Percentiles rank a stretch among this genome's conserved stretches.
phyloP scores from a whole-genome alignment of 2,113 vertebrate species.

The Pristiophorus japonicus region DNA sequence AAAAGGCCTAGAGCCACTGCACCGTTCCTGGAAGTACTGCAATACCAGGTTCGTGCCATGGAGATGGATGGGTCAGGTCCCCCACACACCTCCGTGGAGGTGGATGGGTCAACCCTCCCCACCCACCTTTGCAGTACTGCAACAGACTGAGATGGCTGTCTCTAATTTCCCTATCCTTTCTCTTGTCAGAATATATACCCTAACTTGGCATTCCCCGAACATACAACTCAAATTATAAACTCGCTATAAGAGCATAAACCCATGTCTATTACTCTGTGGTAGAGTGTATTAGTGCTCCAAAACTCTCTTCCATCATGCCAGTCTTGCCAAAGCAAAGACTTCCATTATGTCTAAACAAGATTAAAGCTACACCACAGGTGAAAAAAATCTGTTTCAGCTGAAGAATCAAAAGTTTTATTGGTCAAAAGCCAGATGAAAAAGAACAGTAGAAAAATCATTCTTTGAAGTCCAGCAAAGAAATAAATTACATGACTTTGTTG shows the following conservation, averaged over 20 bases:
- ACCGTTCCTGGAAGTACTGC: no score
- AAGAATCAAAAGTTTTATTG: background rate
- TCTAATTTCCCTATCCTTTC: background rate
- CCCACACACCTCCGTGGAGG: no score
- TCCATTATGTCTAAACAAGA: background rate
- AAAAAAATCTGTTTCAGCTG: background rate
- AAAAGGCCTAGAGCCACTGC: no score
- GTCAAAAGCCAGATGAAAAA: background rate
- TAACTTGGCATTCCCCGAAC: background rate
- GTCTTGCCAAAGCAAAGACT: background rate
- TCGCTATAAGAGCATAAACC: background rate
- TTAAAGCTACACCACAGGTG: background rate
- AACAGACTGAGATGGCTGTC: background rate
- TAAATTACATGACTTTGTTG: background rate
- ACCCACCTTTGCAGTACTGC: background rate
- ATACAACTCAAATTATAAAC: background rate
- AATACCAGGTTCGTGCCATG: no score
- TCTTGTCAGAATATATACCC: background rate
- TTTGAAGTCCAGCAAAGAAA: background rate
- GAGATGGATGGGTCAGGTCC: no score
- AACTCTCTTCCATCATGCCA: background rate
- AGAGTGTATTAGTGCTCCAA: background rate
- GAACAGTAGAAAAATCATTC: no score
- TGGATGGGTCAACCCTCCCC: no score
- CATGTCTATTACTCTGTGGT: no score